These are phyloP conservation scores for Rhynchonema sp. DNA, from an alignment of 2,888 invertebrate genomes.

Conservation along the genomic window DNA sequence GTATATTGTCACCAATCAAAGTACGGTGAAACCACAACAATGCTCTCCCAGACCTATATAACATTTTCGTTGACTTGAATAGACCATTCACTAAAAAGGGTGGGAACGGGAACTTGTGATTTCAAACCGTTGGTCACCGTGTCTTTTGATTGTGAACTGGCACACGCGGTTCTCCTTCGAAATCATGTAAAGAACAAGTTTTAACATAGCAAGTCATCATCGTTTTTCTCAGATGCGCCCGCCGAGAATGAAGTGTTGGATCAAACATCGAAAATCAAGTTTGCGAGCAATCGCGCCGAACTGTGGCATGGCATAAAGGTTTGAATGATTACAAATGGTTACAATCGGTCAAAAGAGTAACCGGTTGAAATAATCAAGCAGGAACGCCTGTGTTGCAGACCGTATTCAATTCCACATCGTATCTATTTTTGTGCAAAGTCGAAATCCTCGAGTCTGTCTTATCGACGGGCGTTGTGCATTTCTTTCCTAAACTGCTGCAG, in stretches of 20 bases:
- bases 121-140: too few relatives aligned
- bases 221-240: background rate
- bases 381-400: background rate
- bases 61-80: too few relatives aligned
- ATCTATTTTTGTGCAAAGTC: background rate
- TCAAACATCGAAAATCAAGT: background rate
- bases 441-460: background rate
- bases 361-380: too few relatives aligned
- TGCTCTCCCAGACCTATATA: too few relatives aligned
- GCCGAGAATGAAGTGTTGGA: background rate
- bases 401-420: background rate
- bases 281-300: background rate
- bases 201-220: background rate
- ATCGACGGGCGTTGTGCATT: background rate
- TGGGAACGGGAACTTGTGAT: too few relatives aligned
- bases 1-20: background rate
- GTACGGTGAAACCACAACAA: too few relatives aligned
- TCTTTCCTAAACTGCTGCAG: background rate
- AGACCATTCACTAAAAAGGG: too few relatives aligned
- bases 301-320: background rate
- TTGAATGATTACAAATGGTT: too few relatives aligned
- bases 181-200: too few relatives aligned
- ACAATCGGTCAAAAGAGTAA: too few relatives aligned
- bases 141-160: too few relatives aligned
- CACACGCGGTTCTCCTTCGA: too few relatives aligned